These are phyloP conservation scores for Coptotermes formosanus DNA, from an alignment of 1,140 invertebrate species.

Conservation along the genomic window DNA sequence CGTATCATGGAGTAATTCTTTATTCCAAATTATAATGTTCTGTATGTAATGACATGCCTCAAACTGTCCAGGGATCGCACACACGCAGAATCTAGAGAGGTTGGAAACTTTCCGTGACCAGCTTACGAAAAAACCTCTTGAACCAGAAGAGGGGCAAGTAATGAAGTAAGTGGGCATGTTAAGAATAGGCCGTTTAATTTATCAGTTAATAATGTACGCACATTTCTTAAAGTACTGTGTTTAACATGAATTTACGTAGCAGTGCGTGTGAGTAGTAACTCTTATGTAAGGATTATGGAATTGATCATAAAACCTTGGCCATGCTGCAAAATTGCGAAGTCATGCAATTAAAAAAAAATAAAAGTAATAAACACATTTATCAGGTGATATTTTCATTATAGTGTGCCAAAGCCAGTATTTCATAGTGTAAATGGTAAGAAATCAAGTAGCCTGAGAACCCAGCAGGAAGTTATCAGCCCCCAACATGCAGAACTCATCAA, in stretches of 20 bases:
- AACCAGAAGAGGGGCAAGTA: conserved; percentile 45
- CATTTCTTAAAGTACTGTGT: not conserved
- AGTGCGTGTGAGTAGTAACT: not conserved
- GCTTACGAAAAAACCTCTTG: conserved; percentile 56
- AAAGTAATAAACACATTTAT: not conserved
- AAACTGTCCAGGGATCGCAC: conserved; percentile 58
- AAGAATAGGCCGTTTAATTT: not conserved
- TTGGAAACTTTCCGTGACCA: conserved; percentile 63
- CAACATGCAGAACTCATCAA: conserved; percentile 73
- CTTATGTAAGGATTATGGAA: not conserved
- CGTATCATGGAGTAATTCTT: not conserved
- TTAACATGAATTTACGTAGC: not conserved
- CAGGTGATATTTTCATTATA: conserved; percentile 43
- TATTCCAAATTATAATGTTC: not conserved
- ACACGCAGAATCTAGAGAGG: conserved; percentile 66
- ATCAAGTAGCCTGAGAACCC: conserved; percentile 58
- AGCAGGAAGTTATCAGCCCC: conserved; percentile 65
- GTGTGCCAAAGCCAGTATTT: conserved; percentile 68
- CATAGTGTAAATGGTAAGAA: conserved; percentile 65
- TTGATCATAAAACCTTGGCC: not conserved
- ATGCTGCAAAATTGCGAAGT: not conserved
- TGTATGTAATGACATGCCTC: not conserved
- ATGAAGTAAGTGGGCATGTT: conserved; percentile 34
- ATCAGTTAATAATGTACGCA: not conserved
- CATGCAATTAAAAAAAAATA: not conserved